Base-by-base conservation (phyloP, 2,113 vertebrate species). In the Strix uralensis region DNA sequence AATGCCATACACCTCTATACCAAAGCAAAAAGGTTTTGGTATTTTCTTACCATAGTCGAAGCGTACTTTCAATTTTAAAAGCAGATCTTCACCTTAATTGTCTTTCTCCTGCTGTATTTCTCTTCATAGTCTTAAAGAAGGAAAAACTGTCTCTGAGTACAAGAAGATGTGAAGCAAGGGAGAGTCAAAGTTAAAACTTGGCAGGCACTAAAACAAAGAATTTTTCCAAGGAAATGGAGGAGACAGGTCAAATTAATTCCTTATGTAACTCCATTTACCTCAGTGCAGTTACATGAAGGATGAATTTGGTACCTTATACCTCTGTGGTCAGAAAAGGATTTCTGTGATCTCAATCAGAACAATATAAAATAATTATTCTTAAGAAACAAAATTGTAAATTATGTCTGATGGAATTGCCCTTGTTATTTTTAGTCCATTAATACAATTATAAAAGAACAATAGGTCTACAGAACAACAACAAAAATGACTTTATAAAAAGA, bases 221-320 rank as follows among this genome's bases (percentile, higher is more conserved):
- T 92, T 95, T 96, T 94, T 91, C 61, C 75, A 83, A 91, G 94
- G 93, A 96, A 96, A 69, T 88, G 74, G 79, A 90, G 67, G 75
- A 93, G 90, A 90, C 94, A 22, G 66, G 77, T 96, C 90, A 94
- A 94, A 97, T 95, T 93, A 95, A 92, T 97, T 96, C 94, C 96
- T 96, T 72, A 44, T 94, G 88, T 90, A 91, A 95, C 21, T 87
- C 61, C 49, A 40, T 87, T 95, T 95, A 95, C 93, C 87, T 95
- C 73, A 59, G 36, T 72, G 44, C 46, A 81, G 81, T 85, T 94
- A 87, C 49, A 72, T 17, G 58, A 81, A 79, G 70, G 81, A 87
- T 94, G 51, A 79, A 88, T 92, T 90, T 92, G 65, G 89, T 96
- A 88, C 90, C 83, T 90, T 95, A 51, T 62, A 82, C 80, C 54